Evolutionary conservation across 2,797 vertebrate genomes (phyloP).

Genomic region (Menidia menidia): DNA sequence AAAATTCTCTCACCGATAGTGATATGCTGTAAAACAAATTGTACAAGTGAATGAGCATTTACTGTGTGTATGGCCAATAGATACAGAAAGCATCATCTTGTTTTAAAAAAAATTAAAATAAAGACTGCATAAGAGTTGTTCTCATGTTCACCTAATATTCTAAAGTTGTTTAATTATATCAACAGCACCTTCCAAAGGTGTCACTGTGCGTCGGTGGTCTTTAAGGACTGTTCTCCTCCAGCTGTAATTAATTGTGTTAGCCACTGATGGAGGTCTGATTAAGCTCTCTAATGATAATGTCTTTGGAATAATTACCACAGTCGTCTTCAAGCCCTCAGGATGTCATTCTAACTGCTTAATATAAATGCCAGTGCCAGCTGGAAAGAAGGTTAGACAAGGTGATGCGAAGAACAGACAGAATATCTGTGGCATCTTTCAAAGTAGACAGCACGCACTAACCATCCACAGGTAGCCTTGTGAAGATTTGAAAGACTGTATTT

Average conservation of each 20-base stretch:
- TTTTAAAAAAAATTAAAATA: not conserved
- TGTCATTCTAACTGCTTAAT: conserved; percentile 63
- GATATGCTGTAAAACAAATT: conserved; percentile 18
- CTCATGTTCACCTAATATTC: not conserved
- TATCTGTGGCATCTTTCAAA: conserved; percentile 18
- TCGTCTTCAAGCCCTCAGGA: conserved; percentile 55
- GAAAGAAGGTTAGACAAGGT: conserved; percentile 35
- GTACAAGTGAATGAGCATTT: conserved; percentile 10
- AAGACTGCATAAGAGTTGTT: not conserved
- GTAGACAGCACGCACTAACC: conserved; percentile 28
- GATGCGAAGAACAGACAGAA: conserved; percentile 34
- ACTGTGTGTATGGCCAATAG: conserved; percentile 5
- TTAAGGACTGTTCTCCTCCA: conserved; percentile 42
- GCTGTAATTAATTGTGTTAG: conserved; percentile 71
- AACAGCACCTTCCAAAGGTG: conserved; percentile 28
- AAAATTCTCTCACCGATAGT: conserved; percentile 24
- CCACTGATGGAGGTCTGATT: conserved; percentile 76
- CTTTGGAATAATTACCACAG: conserved; percentile 68
- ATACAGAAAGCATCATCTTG: not conserved
- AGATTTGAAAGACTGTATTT: too few relatives aligned
- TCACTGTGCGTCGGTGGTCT: conserved; percentile 39
- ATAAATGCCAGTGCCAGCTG: conserved; percentile 62
- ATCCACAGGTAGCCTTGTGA: conserved; percentile 5
- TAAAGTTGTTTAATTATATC: conserved; percentile 10
- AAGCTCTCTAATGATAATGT: conserved; percentile 74